Percentiles rank a stretch among this genome's conserved stretches.
Conservation (phyloP, 2,797 vertebrate species). For the Sebastes ruberrimus region DNA sequence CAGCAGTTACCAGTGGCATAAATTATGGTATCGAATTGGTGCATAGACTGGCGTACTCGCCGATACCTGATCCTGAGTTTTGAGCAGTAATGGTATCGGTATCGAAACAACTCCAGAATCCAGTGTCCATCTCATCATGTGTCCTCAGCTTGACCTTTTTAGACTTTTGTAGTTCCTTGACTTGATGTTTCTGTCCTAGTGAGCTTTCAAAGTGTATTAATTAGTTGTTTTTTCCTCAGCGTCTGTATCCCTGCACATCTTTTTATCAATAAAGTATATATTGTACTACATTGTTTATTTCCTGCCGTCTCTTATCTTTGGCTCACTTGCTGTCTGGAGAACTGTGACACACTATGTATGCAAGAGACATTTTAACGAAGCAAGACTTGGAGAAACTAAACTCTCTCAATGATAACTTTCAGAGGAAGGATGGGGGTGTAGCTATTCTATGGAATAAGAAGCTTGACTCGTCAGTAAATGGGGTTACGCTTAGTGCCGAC, state of each 20-base stretch:
- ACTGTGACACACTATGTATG: background rate
- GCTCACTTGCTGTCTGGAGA: background rate
- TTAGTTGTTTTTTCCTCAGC: background rate
- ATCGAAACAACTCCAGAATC: background rate
- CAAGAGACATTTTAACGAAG: background rate
- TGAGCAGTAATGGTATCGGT: no score
- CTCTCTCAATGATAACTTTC: background rate
- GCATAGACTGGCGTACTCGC: no score
- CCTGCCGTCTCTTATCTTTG: background rate
- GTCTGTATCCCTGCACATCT: background rate
- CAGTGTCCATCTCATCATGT: background rate
- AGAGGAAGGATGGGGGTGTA: background rate
- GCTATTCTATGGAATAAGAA: background rate
- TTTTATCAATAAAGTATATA: conserved; percentile 11
- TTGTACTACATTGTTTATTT: background rate
- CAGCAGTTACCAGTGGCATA: no score
- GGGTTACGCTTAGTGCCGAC: no score
- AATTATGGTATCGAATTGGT: no score
- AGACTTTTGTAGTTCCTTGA: background rate
- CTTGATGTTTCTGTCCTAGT: background rate
- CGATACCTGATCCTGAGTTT: no score
- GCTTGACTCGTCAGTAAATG: background rate
- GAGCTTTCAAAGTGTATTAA: background rate
- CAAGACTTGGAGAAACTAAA: background rate
- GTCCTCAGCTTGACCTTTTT: background rate